A percentile compares a stretch with the other conserved stretches of the same genome.
Evolutionary conservation across 2,113 vertebrate species (phyloP).

Genomic region (Hiodon alosoides): DNA sequence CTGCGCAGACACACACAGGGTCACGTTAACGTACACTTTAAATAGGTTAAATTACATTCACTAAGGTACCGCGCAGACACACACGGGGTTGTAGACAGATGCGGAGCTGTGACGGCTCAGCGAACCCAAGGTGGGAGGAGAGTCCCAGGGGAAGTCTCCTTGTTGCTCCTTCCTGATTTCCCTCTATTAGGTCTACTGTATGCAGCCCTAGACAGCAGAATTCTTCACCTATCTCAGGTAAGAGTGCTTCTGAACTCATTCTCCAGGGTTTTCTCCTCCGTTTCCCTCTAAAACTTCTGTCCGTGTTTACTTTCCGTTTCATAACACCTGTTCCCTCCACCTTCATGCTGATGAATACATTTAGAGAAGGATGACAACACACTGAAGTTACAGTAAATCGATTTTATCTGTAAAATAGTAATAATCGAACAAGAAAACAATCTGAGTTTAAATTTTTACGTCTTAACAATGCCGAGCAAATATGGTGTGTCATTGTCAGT

Average conservation of each 20-base stretch:
- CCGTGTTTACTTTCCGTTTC: not conserved
- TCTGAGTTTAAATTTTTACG: not conserved
- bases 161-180: not conserved
- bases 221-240: not conserved
- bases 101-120: not conserved
- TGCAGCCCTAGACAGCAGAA: not conserved
- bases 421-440: not conserved
- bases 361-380: not conserved
- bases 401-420: not conserved
- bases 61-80: no score
- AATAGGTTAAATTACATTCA: no score
- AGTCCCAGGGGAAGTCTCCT: not conserved
- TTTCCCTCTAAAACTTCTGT: not conserved
- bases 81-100: not conserved
- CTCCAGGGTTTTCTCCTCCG: not conserved
- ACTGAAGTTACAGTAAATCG: not conserved
- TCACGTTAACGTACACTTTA: not conserved
- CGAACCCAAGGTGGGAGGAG: not conserved
- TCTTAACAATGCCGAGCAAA: not conserved
- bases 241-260: not conserved
- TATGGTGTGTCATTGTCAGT: not conserved
- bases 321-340: not conserved
- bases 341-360: no score
- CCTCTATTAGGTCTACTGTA: not conserved
- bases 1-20: not conserved